Conservation (phyloP, 2,113 vertebrate species). For the Xiphophorus hellerii region DNA sequence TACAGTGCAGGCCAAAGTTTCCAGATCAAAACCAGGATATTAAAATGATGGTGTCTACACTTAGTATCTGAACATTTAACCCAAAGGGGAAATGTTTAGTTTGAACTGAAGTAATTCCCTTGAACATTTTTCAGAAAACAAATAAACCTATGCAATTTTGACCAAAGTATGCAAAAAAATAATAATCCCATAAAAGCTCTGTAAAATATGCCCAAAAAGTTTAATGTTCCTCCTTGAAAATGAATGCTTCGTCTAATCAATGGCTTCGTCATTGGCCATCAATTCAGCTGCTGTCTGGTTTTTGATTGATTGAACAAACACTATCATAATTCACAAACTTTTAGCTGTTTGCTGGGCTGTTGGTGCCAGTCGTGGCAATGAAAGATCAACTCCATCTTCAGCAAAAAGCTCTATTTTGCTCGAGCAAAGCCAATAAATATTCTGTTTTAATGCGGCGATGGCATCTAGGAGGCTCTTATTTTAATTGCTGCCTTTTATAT, state of each 20-base stretch:
- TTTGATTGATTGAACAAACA: conserved; percentile 31
- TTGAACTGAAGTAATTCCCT: too few relatives aligned
- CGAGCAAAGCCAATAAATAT: conserved; percentile 66
- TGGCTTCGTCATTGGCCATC: neutral
- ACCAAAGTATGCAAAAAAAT: neutral
- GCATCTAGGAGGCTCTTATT: conserved; percentile 72
- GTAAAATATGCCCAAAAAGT: neutral
- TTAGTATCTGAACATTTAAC: too few relatives aligned
- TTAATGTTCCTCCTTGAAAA: neutral
- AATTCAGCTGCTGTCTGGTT: neutral
- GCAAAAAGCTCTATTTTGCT: conserved; percentile 26
- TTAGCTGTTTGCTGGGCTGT: conserved; percentile 11
- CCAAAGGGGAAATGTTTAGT: too few relatives aligned
- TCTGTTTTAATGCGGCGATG: conserved; percentile 60
- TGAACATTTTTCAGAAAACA: too few relatives aligned
- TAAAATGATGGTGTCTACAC: too few relatives aligned
- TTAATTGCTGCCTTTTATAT: conserved; percentile 81
- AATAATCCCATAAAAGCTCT: neutral
- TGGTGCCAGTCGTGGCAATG: conserved; percentile 47
- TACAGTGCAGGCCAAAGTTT: too few relatives aligned
- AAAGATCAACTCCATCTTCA: conserved; percentile 46
- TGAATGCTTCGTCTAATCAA: conserved; percentile 9
- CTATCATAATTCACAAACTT: conserved; percentile 61
- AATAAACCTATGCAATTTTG: too few relatives aligned
- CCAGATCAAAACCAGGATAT: too few relatives aligned